phyloP scores from a whole-genome alignment of 2,113 vertebrate genomes.

The Hippotragus niger region DNA sequence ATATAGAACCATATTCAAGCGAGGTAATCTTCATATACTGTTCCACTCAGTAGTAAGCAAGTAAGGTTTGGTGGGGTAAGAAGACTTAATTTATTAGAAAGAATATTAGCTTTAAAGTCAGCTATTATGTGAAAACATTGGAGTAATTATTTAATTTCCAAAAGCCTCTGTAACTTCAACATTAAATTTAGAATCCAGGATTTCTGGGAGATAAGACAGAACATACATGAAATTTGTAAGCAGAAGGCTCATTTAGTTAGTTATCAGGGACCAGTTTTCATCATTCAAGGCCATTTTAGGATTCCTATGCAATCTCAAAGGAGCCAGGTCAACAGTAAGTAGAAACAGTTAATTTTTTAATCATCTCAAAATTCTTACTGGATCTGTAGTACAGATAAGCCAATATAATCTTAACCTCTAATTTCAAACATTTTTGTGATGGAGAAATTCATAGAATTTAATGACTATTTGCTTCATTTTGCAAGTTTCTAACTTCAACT shows the following conservation, averaged over 20 bases:
- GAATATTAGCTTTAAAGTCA: not conserved
- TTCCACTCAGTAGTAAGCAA: not conserved
- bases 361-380: not conserved
- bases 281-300: not conserved
- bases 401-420: not conserved
- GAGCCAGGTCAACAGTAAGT: rapidly evolving
- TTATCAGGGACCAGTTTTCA: not conserved
- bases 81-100: not conserved
- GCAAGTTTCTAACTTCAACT: not conserved
- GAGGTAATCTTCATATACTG: rapidly evolving
- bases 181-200: not conserved
- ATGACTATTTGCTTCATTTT: not conserved
- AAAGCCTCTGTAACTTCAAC: not conserved
- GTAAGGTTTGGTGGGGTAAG: not conserved
- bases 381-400: not conserved
- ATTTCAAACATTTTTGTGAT: not conserved
- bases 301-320: not conserved
- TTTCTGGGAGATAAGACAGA: not conserved
- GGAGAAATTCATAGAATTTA: not conserved
- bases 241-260: not conserved
- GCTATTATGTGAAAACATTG: not conserved
- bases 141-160: not conserved
- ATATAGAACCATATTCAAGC: not conserved
- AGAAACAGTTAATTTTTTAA: not conserved
- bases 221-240: not conserved